Evolutionary conservation across 2,888 invertebrate species (phyloP).

Genomic region (Campoplex capitator): DNA sequence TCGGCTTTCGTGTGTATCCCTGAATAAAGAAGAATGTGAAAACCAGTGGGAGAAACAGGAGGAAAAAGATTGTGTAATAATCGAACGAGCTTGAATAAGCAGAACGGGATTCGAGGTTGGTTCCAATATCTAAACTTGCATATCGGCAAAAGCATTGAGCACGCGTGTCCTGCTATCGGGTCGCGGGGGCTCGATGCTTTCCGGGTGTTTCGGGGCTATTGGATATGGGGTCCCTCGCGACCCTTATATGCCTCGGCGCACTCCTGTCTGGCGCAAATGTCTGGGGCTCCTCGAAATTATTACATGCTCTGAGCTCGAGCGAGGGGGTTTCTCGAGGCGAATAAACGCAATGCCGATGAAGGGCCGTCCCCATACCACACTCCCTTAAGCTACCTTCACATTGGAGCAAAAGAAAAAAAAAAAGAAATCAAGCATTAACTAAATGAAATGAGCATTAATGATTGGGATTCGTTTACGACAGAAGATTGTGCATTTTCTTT

Average conservation of each 20-base stretch:
- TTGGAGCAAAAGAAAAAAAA: not conserved
- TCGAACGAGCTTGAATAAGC: conserved; percentile 43
- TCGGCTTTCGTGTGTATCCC: conserved; percentile 24
- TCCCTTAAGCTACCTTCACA: conserved; percentile 53
- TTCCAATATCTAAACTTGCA: conserved; percentile 6
- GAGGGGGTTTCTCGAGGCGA: conserved; percentile 66
- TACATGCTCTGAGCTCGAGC: conserved; percentile 69
- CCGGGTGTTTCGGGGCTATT: conserved; percentile 59
- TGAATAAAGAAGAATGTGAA: conserved; percentile 22
- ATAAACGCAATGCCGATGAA: conserved; percentile 66
- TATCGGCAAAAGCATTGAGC: conserved; percentile 55
- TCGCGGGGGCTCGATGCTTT: conserved; percentile 41
- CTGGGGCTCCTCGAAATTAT: conserved; percentile 76
- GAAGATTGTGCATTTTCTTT: not conserved
- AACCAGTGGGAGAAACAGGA: conserved; percentile 1
- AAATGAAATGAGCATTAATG: not conserved
- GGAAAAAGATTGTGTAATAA: conserved; percentile 59
- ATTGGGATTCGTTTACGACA: not conserved
- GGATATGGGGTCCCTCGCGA: conserved; percentile 55
- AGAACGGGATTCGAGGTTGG: conserved; percentile 21
- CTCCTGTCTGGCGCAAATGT: conserved; percentile 70
- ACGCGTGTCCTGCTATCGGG: conserved; percentile 56
- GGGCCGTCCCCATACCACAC: conserved; percentile 54
- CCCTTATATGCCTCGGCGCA: conserved; percentile 56
- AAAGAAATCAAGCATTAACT: not conserved